Base-by-base conservation (phyloP, 2,888 invertebrate genomes). In the Phaonia tiefii region DNA sequence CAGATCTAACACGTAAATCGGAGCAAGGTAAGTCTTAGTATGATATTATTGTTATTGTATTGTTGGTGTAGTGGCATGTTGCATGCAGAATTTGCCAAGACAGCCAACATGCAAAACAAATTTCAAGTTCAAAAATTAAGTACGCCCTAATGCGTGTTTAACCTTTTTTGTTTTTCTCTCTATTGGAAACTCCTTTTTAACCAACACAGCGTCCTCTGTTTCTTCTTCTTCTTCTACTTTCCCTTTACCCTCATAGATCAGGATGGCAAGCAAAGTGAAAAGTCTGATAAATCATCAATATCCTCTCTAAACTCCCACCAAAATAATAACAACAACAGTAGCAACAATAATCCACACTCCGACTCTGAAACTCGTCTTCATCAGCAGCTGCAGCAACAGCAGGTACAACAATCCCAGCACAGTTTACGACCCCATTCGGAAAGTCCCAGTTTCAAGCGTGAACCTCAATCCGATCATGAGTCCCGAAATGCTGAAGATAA, bases 361-460 rank as follows among this genome's bases (percentile, higher is more conserved):
- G 69, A 25, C 72, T 71, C 49, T 73, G 78, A 78, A 37, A 71
- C 67, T 39, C 81, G 70, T 22, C 65, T 54, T 13, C 78, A 77
- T 4, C 80, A 75, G 39, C 80, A 71, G 11, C 78, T 80, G 11
- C 83, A 79, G 20, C 77, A 79, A 51, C 83, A 80, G 15, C 84
- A 79, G 17, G 79, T 78, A 13, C 78, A 67, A 44, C 80, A 79
- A 22, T 84, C 83, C 37, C 84, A 84, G 63, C 87, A 83, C 58
- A 86, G 84, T 51, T 56, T 84, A 46, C 84, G 86, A n/a, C 84
- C 84, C 51, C 89, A 86, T 74, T 87, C 89, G 22, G 89, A 88
- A 78, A 89, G 90, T 84, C 89, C 88, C 65, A 87, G 86, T 80
- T 89, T 89, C 56, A 90, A 90, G 58, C 86, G 90, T 44, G 91